A percentile compares a stretch with the other conserved stretches of the same genome.
Evolutionary conservation across 2,797 vertebrate genomes (phyloP).

Genomic region (Dendrocincla tyrannina): DNA sequence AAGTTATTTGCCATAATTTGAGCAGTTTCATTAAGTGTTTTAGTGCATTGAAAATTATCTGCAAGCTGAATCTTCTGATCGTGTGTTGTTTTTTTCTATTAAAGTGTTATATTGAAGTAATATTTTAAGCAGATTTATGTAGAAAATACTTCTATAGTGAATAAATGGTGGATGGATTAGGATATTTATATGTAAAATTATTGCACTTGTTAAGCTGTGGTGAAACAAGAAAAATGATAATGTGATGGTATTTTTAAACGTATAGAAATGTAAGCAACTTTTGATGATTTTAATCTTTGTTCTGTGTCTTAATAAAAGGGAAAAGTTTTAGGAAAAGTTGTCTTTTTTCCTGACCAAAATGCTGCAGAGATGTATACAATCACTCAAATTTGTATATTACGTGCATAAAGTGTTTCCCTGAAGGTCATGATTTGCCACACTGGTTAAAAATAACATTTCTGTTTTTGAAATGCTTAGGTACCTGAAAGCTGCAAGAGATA

Average conservation of each 20-base stretch:
- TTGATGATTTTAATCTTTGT: background rate
- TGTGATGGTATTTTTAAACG: background rate
- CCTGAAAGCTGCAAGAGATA: background rate
- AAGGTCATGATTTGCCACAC: background rate
- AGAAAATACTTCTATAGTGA: constrained; percentile 22
- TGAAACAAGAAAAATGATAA: background rate
- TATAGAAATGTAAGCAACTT: background rate
- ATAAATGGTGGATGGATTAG: background rate
- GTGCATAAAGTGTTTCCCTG: background rate
- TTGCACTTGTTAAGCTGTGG: background rate
- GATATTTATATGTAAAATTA: constrained; percentile 3
- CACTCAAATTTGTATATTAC: background rate
- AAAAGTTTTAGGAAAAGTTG: background rate
- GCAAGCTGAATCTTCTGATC: background rate
- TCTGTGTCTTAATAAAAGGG: background rate
- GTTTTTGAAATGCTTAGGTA: background rate
- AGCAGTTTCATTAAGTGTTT: background rate
- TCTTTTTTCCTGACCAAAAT: background rate
- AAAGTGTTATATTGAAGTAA: constrained; percentile 21
- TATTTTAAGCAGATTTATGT: constrained; percentile 20
- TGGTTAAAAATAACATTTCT: background rate
- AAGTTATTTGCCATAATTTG: background rate
- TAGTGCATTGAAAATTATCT: constrained; percentile 1
- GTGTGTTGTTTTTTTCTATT: background rate
- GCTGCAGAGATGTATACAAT: background rate